phyloP scores from a whole-genome alignment of 1,140 invertebrate genomes.

The Dreissena rostriformis region DNA sequence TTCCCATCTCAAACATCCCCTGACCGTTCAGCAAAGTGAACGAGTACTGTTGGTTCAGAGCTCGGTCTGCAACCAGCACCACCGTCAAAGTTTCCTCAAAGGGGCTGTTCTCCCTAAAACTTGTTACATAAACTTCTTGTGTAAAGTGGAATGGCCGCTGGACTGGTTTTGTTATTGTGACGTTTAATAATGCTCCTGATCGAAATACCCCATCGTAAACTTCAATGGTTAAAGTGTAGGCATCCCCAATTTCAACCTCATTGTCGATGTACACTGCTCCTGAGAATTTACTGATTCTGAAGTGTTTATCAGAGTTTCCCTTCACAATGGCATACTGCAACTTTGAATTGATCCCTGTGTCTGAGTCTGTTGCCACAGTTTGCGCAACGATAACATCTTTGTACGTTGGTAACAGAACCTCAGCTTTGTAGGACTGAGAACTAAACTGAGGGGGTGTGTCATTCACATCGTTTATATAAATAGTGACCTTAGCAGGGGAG shows the following conservation, averaged over 20 bases:
- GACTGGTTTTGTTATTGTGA: constrained; percentile 85
- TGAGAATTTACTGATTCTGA: constrained; percentile 68
- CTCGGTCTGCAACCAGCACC: constrained; percentile 92
- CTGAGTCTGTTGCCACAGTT: constrained; percentile 74
- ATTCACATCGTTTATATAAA: constrained; percentile 92
- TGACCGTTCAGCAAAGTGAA: constrained; percentile 88
- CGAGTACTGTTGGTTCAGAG: constrained; percentile 92
- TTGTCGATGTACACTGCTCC: constrained; percentile 72
- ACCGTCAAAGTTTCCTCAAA: constrained; percentile 90
- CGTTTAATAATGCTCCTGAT: constrained; percentile 81
- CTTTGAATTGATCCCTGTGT: constrained; percentile 61
- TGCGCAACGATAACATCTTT: constrained; percentile 71
- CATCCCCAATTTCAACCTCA: constrained; percentile 76
- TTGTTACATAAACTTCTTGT: constrained; percentile 90
- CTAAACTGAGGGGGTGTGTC: constrained; percentile 92
- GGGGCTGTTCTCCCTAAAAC: constrained; percentile 92
- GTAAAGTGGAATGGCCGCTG: constrained; percentile 92
- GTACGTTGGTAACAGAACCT: constrained; percentile 87
- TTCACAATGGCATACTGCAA: constrained; percentile 89
- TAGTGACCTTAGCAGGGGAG: constrained; percentile 82
- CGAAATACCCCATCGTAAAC: constrained; percentile 84
- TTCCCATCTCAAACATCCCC: constrained; percentile 72
- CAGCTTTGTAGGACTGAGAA: constrained; percentile 88
- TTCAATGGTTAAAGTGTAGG: constrained; percentile 80
- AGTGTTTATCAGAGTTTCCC: constrained; percentile 86